Evolutionary conservation across 2,888 invertebrate species (phyloP), one percentile per base, ranked within the genome.

Genomic region (Aspidapion aeneum): DNA sequence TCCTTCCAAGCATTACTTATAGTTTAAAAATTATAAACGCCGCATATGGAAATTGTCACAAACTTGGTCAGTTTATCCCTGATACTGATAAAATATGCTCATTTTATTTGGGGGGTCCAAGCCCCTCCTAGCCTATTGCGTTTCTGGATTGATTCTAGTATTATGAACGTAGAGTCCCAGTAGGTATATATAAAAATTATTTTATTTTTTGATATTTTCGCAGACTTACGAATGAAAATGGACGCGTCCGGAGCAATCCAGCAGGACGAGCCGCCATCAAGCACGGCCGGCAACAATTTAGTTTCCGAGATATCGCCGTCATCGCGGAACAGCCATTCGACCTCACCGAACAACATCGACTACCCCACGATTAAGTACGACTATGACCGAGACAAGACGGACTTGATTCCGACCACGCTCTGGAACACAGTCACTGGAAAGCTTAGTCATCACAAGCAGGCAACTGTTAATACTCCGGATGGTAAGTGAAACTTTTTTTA

Each of bases 381-480:
- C 59, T 73, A 74, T 58, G 76, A 76, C 65, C 69, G 75, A 67
- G 82, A 82, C 70, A 81, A 81, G 69, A 79, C 78, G 52, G 84
- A 84, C 72, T 78, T 83, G 66, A 82, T 83, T 70, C 82, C 83
- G 60, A 80, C 82, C 55, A 81, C 81, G 64, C 78, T 83, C 74
- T 85, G 85, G 85, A 85, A 83, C 74, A 82, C 84, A 58, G 84
- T 84, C 69, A 81, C 83, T 66, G 82, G 82, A 72, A 85, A 80
- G 70, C 69, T 80, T 55, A 74, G 74, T 58, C 73, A 75, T 64
- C 73, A 75, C 65, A 90, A 93, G 81, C 91, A 74, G 90, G 90
- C 66, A 69, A 89, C 90, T 74, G 90, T 93, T 70, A 89, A 91
- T 74, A 93, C 93, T 75, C 89, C 93, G 74, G 93, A 93, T 79